Conservation (phyloP, 2,113 vertebrate genomes). For the Oplegnathus fasciatus region DNA sequence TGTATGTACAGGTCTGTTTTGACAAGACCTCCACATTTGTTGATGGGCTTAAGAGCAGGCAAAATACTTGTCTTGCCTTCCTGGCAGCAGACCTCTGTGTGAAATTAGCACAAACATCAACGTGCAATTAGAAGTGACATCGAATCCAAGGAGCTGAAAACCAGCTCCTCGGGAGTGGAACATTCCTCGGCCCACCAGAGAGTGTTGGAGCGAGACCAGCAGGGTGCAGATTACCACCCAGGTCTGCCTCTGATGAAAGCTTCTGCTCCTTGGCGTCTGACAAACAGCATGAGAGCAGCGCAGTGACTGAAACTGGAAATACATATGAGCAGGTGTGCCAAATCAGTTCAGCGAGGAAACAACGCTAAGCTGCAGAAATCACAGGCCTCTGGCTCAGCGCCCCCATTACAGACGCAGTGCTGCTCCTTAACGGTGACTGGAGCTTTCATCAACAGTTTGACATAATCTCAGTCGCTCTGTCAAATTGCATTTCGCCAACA, state of each 20-base stretch:
- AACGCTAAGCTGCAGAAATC: slow-evolving; percentile 54
- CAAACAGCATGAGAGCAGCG: slow-evolving; percentile 52
- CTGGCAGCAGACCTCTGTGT: slow-evolving; percentile 38
- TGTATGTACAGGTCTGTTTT: slow-evolving; percentile 14
- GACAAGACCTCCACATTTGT: slow-evolving; percentile 34
- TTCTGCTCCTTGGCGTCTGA: slow-evolving; percentile 59
- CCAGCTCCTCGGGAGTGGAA: slow-evolving; percentile 44
- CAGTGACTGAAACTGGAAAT: slow-evolving; percentile 38
- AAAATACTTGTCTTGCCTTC: slow-evolving; percentile 19
- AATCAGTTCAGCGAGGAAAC: slow-evolving; percentile 56
- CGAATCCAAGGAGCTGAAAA: slow-evolving; percentile 67
- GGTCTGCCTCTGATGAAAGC: slow-evolving; percentile 62
- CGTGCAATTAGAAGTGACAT: slow-evolving; percentile 68
- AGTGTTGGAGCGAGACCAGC: slow-evolving; percentile 63
- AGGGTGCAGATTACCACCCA: slow-evolving; percentile 68
- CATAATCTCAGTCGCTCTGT: slow-evolving; percentile 63
- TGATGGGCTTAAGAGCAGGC: slow-evolving; percentile 47
- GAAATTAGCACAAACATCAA: slow-evolving; percentile 67
- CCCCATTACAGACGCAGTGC: slow-evolving; percentile 4
- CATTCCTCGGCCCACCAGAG: slow-evolving; percentile 72
- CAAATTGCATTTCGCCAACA: slow-evolving; percentile 54
- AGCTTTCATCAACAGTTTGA: slow-evolving; percentile 70
- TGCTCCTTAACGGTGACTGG: slow-evolving; percentile 44
- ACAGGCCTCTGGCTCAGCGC: slow-evolving; percentile 48
- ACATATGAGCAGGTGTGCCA: slow-evolving; percentile 71